Percentiles rank a stretch among this genome's conserved stretches.
Conservation (phyloP, 2,113 vertebrate genomes). For the Catharus bicknelli region DNA sequence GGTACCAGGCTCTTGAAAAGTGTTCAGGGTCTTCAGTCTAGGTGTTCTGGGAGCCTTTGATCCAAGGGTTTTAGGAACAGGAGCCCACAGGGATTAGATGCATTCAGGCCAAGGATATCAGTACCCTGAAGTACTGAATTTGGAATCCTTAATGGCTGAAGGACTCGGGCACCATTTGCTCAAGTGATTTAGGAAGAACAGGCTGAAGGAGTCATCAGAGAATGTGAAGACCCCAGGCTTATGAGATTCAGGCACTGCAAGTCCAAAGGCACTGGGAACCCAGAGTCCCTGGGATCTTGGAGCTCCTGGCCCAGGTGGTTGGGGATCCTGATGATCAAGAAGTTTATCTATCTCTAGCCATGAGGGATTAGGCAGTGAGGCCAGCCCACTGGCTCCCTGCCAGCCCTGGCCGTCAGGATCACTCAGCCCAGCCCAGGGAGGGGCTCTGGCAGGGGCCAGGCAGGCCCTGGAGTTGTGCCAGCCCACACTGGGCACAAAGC, state of each 20-base stretch:
- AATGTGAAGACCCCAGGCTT: neutral
- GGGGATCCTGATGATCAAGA: neutral
- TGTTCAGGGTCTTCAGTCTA: neutral
- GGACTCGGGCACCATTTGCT: neutral
- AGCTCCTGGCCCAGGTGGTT: neutral
- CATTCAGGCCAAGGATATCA: neutral
- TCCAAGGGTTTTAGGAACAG: neutral
- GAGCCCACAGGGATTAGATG: neutral
- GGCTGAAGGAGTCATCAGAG: rapidly evolving
- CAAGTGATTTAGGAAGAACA: neutral
- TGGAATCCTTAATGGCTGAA: neutral
- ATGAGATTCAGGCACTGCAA: neutral
- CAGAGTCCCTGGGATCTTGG: rapidly evolving
- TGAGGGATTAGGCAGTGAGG: neutral
- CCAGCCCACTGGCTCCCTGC: neutral
- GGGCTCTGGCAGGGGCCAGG: neutral
- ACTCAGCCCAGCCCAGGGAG: neutral
- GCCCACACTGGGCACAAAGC: neutral
- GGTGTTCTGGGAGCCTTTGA: neutral
- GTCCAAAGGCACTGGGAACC: neutral
- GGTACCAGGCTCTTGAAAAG: neutral
- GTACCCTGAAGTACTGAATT: neutral
- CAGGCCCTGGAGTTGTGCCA: neutral
- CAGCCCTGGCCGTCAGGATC: neutral
- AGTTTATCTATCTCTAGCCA: neutral